Evolutionary conservation across 2,113 vertebrate genomes (phyloP).

Genomic region (Corythaixoides concolor): DNA sequence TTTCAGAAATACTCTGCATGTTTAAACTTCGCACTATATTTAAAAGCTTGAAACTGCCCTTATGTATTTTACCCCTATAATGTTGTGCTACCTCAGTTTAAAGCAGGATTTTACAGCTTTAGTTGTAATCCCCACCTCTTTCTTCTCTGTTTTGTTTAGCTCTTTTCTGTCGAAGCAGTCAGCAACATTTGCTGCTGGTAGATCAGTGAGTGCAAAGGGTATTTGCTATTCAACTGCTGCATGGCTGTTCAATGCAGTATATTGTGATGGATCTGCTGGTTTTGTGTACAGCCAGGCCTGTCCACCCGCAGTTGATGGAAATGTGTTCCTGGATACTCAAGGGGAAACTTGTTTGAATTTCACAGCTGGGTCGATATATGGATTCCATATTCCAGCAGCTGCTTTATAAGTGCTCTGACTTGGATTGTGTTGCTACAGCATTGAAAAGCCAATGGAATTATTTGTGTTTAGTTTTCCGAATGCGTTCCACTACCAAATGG

Average conservation of each 20-base stretch:
- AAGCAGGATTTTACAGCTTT: background rate
- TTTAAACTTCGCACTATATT: background rate
- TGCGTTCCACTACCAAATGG: background rate
- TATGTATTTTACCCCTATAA: background rate
- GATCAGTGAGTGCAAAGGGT: background rate
- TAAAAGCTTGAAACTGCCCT: background rate
- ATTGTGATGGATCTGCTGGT: background rate
- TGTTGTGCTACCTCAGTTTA: background rate
- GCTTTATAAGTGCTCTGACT: background rate
- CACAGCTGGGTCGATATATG: background rate
- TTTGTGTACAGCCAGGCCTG: background rate
- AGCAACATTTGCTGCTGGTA: background rate
- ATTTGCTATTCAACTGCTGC: background rate
- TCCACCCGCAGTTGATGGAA: background rate
- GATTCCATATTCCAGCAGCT: background rate
- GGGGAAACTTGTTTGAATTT: background rate
- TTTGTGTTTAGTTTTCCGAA: background rate
- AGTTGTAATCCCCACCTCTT: background rate
- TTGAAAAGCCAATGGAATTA: background rate
- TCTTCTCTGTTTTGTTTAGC: background rate
- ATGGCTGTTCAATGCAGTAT: background rate
- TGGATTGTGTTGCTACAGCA: background rate
- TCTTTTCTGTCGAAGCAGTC: background rate
- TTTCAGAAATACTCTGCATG: background rate
- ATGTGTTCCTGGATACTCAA: background rate